A percentile compares a stretch with the other conserved stretches of the same genome.
Evolutionary conservation across 35 echinoderm and acorn worm genomes (phyloP).

Genomic region (Heliocidaris tuberculata): DNA sequence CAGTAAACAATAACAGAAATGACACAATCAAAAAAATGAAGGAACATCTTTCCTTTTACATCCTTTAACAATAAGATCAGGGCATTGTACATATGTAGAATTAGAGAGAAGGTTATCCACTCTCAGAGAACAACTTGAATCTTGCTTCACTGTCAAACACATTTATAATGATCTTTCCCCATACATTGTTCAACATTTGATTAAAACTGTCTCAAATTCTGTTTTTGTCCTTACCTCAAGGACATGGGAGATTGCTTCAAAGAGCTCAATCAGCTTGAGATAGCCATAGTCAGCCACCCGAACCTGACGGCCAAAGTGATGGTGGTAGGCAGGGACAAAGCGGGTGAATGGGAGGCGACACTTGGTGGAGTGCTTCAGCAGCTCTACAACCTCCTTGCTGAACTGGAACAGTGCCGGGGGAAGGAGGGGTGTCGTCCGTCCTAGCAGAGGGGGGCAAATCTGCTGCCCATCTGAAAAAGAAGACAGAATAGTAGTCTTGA

Average conservation of each 20-base stretch:
- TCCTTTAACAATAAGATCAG: no score
- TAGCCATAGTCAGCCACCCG: conserved; percentile 96
- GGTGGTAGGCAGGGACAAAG: conserved; percentile 94
- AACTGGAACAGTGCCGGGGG: conserved; percentile 86
- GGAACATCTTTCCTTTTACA: no score
- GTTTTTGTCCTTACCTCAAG: conserved; percentile 64
- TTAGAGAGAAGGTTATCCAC: no score
- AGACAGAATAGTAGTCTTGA: neutral
- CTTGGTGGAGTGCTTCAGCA: conserved; percentile 80
- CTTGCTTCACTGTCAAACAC: no score
- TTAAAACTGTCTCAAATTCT: neutral
- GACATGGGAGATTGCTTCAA: conserved; percentile 86
- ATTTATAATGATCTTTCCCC: no score
- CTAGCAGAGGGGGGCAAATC: conserved; percentile 22
- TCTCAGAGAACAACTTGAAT: no score
- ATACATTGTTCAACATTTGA: no score
- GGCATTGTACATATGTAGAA: no score
- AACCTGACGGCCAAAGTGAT: conserved; percentile 91
- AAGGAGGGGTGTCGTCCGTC: conserved; percentile 63
- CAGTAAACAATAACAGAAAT: no score
- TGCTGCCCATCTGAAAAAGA: conserved; percentile 37
- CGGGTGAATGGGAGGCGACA: conserved; percentile 75
- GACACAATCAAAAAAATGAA: no score
- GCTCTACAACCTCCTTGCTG: conserved; percentile 90
- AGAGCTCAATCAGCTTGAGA: conserved; percentile 88